Base-by-base conservation (phyloP, 2,113 vertebrate genomes). In the Etheostoma cragini region DNA sequence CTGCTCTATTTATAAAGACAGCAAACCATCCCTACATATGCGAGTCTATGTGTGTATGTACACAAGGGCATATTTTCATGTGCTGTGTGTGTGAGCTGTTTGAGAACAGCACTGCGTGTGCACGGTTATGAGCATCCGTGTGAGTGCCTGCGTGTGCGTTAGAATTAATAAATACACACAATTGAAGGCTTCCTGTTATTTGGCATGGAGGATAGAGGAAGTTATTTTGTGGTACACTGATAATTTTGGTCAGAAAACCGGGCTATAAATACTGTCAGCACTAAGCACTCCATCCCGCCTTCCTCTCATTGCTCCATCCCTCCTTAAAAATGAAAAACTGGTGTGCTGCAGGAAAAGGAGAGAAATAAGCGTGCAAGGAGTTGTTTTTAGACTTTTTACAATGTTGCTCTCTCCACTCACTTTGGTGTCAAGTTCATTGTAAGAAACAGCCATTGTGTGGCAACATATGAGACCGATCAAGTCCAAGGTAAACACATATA, bases 171-270 rank as follows among this genome's bases (percentile, higher is more conserved):
- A 95, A 96, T 93, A 94, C 57, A 57, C 90, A 93, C 93, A 94
- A 95, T 94, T 95, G 94, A 95, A 95, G 93, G 89, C 91, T 95
- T 95, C 95, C 95, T 95, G 94, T 95, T 95, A 95, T 95, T 96
- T 95, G 91, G 92, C 63, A 93, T 94, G 91, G 80, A 93, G 91
- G 92, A 91, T 89, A 87, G 92, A 95, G 95, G 94, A 95, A 96
- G 95, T 94, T 93, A 94, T 95, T 95, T 94, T 93, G 93, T 94
- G 95, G 95, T 95, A 92, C 93, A 94, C 93, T 95, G 94, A 95
- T 95, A 80, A 94, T 95, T 94, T 96, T 94, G 94, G 95, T 95
- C 91, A 95, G 92, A 95, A 94, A 92, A 91, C 88, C 81, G 85
- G 81, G 87, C 94, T 95, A 95, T 95, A 96, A 96, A 96, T 95